These are phyloP conservation scores for Drosophila ezoana DNA, from an alignment of 2,888 invertebrate genomes.

Conservation along the genomic window DNA sequence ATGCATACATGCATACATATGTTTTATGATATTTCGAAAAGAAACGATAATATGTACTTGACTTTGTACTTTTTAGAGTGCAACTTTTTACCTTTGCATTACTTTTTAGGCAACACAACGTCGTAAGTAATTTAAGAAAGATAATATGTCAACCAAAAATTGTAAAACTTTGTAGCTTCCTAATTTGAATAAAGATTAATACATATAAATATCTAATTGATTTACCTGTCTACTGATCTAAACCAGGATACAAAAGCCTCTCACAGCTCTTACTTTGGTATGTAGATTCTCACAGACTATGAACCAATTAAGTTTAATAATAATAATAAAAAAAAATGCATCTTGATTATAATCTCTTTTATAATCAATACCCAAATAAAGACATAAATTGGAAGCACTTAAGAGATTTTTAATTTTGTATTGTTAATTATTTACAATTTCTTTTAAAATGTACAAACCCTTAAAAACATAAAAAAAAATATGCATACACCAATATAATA, in stretches of 20 bases:
- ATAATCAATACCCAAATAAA: neutral
- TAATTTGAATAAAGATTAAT: slow-evolving; percentile 74
- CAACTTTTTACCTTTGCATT: slow-evolving; percentile 73
- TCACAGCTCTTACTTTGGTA: no score
- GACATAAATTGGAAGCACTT: slow-evolving; percentile 38
- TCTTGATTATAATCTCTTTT: neutral
- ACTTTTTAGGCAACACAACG: slow-evolving; percentile 67
- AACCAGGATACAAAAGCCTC: neutral
- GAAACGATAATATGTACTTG: slow-evolving; percentile 30
- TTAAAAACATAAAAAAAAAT: slow-evolving; percentile 17
- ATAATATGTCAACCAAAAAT: slow-evolving; percentile 39
- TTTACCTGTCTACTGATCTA: neutral
- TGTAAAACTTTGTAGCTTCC: slow-evolving; percentile 77
- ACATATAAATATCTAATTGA: slow-evolving; percentile 7
- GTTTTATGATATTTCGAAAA: slow-evolving; percentile 22
- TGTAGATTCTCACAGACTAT: no score
- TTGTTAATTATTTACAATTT: slow-evolving; percentile 51
- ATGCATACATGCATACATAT: no score
- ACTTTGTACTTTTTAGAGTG: slow-evolving; percentile 65
- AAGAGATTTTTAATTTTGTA: slow-evolving; percentile 40
- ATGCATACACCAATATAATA: slow-evolving; percentile 26
- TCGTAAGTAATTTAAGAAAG: slow-evolving; percentile 44
- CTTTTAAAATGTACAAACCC: slow-evolving; percentile 23
- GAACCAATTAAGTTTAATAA: no score
- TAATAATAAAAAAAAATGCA: no score